These are phyloP conservation scores for Aricia agestis DNA, from an alignment of 1,140 invertebrate species.

Conservation along the genomic window DNA sequence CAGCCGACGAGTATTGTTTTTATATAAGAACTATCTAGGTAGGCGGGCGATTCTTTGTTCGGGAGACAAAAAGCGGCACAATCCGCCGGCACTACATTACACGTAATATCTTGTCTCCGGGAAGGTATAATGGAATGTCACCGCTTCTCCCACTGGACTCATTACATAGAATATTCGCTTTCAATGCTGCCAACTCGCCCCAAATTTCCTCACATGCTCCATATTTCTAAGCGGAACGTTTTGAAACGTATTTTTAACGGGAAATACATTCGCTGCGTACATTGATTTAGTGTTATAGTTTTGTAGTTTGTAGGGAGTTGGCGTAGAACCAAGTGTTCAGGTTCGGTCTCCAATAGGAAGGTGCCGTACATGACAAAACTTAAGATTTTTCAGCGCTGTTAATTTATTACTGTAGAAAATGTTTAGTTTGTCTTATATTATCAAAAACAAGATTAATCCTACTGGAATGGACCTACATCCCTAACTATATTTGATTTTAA, in stretches of 20 bases:
- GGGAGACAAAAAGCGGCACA: neutral
- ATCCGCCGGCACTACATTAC: constrained; percentile 5
- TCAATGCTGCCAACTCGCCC: constrained; percentile 7
- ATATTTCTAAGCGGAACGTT: neutral
- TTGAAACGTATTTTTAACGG: neutral
- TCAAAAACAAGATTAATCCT: too few relatives aligned
- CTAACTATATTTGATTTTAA: too few relatives aligned
- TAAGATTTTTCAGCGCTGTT: neutral
- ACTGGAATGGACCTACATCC: too few relatives aligned
- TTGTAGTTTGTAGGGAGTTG: constrained; percentile 1
- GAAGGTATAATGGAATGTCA: constrained; percentile 9
- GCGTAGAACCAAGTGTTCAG: neutral
- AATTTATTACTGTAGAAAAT: neutral
- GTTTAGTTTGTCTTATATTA: too few relatives aligned
- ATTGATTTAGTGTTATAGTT: neutral
- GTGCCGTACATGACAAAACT: neutral
- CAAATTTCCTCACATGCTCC: constrained; percentile 1
- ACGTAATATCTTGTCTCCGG: constrained; percentile 8
- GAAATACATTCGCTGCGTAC: neutral
- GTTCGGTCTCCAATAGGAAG: neutral
- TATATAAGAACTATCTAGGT: constrained; percentile 10
- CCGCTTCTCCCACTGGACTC: constrained; percentile 6
- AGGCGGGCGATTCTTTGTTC: constrained; percentile 6
- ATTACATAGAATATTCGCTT: constrained; percentile 2
- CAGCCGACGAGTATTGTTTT: neutral